phyloP scores from a whole-genome alignment of 92 coral and sea anemone genomes.

The Scolanthus callimorphus region DNA sequence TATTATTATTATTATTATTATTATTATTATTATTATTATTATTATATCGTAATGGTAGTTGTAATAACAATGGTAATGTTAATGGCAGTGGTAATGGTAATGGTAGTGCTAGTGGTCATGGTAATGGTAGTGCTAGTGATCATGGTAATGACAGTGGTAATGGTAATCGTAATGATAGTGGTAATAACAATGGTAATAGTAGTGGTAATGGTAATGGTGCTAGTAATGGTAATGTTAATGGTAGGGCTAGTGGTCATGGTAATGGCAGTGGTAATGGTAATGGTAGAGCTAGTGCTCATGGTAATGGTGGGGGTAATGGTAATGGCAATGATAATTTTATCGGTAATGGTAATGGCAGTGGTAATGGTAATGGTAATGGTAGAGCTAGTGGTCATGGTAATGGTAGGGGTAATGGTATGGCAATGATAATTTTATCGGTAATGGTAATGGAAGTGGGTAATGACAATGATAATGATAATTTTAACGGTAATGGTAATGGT shows the following conservation, averaged over 20 bases:
- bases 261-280: not conserved
- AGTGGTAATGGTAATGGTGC: not conserved
- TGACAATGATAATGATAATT: not conserved
- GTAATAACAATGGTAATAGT: not conserved
- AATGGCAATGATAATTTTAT: not conserved
- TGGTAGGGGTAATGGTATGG: not conserved
- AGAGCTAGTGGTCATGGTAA: not conserved
- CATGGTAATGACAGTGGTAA: not conserved
- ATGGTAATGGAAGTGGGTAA: not conserved
- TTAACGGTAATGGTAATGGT: not conserved
- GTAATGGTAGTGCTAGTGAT: not conserved
- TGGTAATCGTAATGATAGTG: not conserved
- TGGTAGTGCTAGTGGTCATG: not conserved
- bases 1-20: too few species aligned
- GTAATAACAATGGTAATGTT: not conserved
- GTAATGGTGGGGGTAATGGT: not conserved
- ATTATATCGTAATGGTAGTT: not conserved
- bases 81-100: not conserved
- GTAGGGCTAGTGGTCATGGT: not conserved
- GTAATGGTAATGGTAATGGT: not conserved
- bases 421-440: not conserved
- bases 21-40: too few species aligned
- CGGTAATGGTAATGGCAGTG: not conserved
- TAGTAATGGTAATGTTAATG: not conserved
- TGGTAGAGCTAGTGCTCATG: not conserved